Base-by-base conservation (phyloP, 2,113 vertebrate species). In the Tautogolabrus adspersus region DNA sequence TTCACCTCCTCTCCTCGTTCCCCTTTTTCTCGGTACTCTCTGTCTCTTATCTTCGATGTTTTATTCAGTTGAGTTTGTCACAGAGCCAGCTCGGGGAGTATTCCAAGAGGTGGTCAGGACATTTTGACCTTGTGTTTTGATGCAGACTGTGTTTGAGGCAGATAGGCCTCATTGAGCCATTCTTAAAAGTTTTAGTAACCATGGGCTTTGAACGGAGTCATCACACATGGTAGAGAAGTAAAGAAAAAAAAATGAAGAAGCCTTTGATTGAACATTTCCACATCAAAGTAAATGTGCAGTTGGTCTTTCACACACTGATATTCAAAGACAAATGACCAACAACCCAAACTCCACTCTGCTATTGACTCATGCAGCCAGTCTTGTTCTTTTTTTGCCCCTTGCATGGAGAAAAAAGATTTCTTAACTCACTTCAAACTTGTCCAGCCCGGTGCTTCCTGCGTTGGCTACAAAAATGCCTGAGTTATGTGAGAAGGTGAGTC, bases 381-480 rank as follows among this genome's bases (percentile, higher is more conserved):
- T 58, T 37, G 38, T 30, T 71, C 46, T n/a, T 37, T 49, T 16
- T 38, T 34, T 34, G 30, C 30, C 6, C 6, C 30, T 34, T 34
- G 6, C 3, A 49, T 22, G 10, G 5, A 40, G 46, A 72, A 10
- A 63, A 10, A 19, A 5, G 22, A 58, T 40, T 61, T 59, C 13
- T 70, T 26, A 7, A 94, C 97, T 96, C 87, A 98, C 98, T 54
- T 94, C 95, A 91, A 98, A 99, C 87, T 91, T 96, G 47, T 96
- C 94, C 49, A 98, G 62, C 11, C 96, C 96, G 0, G 96, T 96
- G 69, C 94, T 96, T 79, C 98, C 98, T 0, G 97, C 97, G 10
- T 95, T 99, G 38, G 96, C 96, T 5, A 99, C 95, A 72, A 99
- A 99, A 92, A 99, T 93, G n/a, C 97, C 98, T 0, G 97, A 96